Evolutionary conservation across 2,797 vertebrate genomes (phyloP).

Genomic region (Saxicola maurus): DNA sequence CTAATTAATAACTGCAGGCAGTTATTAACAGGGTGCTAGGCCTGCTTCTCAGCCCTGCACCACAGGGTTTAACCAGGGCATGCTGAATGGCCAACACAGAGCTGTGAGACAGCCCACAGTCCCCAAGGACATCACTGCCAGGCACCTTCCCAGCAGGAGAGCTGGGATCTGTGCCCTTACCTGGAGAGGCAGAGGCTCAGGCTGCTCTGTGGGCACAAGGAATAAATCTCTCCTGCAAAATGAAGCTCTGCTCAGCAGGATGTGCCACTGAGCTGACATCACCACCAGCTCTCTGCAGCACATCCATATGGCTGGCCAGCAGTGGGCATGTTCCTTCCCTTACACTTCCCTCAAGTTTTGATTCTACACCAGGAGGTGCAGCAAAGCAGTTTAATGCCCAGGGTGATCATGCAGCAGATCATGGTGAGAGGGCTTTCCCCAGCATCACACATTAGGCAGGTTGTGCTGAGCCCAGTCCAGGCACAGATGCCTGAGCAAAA

Average conservation of each 20-base stretch:
- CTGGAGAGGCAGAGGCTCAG: background rate
- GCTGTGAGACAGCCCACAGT: background rate
- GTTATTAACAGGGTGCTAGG: background rate
- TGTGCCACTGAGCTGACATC: background rate
- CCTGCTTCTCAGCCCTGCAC: background rate
- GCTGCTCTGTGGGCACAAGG: background rate
- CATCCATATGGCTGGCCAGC: conserved; percentile 1
- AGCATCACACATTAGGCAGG: background rate
- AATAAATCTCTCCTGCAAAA: background rate
- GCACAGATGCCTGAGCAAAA: background rate
- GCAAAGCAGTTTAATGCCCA: background rate
- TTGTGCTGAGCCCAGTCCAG: background rate
- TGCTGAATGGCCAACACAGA: background rate
- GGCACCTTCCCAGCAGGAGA: background rate
- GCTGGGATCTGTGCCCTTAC: background rate
- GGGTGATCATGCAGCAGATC: background rate
- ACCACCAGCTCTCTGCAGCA: conserved; percentile 1
- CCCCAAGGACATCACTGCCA: background rate
- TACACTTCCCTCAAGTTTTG: background rate
- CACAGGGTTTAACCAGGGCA: fast-evolving
- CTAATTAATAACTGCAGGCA: background rate
- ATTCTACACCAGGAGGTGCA: background rate
- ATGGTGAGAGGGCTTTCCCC: background rate
- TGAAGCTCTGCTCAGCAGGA: background rate
- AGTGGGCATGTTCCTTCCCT: background rate